These are phyloP conservation scores for Ferrisia virgata DNA, from an alignment of 2,888 invertebrate species.

Conservation along the genomic window DNA sequence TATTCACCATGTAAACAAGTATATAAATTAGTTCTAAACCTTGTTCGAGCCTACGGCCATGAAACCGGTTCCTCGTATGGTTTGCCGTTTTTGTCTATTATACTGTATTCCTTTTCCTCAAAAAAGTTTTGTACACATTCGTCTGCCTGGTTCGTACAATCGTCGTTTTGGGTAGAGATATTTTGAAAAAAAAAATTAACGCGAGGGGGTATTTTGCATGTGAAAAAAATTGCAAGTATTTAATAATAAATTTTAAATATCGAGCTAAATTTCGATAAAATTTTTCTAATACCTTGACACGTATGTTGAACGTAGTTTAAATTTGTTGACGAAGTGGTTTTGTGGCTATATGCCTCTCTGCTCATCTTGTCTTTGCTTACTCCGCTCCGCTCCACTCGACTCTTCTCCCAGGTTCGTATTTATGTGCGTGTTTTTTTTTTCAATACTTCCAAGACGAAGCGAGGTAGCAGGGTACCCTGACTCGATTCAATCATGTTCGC, in stretches of 20 bases:
- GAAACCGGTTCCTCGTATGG: constrained; percentile 38
- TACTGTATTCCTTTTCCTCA: neutral
- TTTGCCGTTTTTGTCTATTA: constrained; percentile 37
- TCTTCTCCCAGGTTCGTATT: too few species aligned
- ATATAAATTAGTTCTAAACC: constrained; percentile 44
- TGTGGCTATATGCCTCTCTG: neutral
- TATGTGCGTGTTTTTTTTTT: neutral
- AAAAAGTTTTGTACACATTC: constrained; percentile 7
- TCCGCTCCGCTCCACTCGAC: neutral
- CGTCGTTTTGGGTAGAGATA: too few species aligned
- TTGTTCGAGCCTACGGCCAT: constrained; percentile 41
- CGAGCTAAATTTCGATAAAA: too few species aligned
- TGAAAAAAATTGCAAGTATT: too few species aligned
- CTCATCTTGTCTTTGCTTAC: neutral
- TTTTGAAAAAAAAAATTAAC: too few species aligned
- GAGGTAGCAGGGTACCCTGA: neutral
- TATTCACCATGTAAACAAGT: constrained; percentile 45
- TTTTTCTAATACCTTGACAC: too few species aligned
- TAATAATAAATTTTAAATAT: too few species aligned
- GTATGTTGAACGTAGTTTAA: neutral
- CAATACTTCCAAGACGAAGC: neutral
- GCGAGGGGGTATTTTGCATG: too few species aligned
- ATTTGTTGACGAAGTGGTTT: neutral
- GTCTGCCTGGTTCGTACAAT: neutral
- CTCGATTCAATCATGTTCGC: constrained; percentile 40